Evolutionary conservation across 2,113 vertebrate genomes (phyloP), one percentile per base, ranked within the genome.

Genomic region (Athene noctua): DNA sequence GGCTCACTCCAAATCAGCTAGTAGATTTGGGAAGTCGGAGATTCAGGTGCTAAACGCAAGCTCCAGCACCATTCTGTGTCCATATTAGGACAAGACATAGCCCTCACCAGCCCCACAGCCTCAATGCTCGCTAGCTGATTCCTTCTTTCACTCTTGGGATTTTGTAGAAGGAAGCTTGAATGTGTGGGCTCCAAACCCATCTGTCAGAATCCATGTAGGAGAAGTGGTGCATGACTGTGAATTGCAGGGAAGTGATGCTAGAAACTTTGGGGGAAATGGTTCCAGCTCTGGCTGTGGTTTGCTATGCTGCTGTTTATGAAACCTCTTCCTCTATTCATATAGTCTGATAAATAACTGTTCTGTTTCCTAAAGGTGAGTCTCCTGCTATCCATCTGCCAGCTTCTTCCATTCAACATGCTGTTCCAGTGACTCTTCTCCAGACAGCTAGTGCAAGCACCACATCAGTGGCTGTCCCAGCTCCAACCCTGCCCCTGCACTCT

Each of bases 381-480:
- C 47, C 97, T 77, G 88, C 96, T 51, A 81, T 97, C 84, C 87
- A 58, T 66, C 90, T 98, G 87, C 95, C 97, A 1, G 93, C 97
- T 58, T 89, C 97, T 94, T 70, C 97, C 74, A 89, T 97, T 90
- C 98, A 96, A 40, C 95, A 79, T 66, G 77, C 97, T 85, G 94
- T 84, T 94, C 96, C 98, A 77, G 81, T 98, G 86, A 87, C 98
- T 13, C 68, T 98, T 90, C 98, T 98, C 96, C 98, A 98, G 97
- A 95, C 96, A 78, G 92, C 85, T 5, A 94, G 96, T 73, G 93
- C 97, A 93, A 98, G 86, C 80, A 88, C 94, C 66, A 70, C 98
- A 6, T 90, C 96, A 36, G 73, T 97, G 92, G 86, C 98, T 27
- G 57, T 97, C 62, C 96, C 96, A 91, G 52, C 95, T 88, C 92